Conservation (phyloP, 2,113 vertebrate species). For the Lamprotornis superbus region DNA sequence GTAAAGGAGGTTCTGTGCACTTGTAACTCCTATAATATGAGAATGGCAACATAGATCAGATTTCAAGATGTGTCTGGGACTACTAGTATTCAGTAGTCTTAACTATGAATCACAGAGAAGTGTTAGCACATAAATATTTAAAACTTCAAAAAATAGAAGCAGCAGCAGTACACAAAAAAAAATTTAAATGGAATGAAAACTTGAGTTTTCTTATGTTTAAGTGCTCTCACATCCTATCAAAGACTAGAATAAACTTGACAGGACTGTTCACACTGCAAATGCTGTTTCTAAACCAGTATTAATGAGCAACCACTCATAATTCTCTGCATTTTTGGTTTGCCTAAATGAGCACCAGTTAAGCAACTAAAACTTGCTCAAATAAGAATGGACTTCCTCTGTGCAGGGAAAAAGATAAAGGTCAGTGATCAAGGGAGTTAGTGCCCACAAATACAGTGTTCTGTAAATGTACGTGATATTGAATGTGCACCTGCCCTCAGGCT, state of each 20-base stretch:
- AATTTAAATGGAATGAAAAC: not conserved
- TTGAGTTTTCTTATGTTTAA: not conserved
- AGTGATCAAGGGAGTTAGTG: slow-evolving; percentile 22
- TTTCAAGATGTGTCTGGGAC: not conserved
- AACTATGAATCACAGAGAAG: not conserved
- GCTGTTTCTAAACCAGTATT: not conserved
- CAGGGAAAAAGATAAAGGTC: not conserved
- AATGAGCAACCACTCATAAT: not conserved
- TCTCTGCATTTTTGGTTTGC: not conserved
- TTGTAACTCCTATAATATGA: not conserved
- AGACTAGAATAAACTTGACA: not conserved
- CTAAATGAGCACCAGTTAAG: not conserved
- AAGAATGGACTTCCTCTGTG: not conserved
- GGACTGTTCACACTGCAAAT: not conserved
- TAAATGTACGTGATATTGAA: not conserved
- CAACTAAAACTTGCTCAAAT: not conserved
- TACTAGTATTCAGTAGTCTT: not conserved
- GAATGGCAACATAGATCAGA: not conserved
- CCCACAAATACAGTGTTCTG: not conserved
- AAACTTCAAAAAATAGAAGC: not conserved
- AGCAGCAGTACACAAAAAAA: not conserved
- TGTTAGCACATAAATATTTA: not conserved
- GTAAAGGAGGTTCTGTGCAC: not conserved
- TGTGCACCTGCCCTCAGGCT: not conserved
- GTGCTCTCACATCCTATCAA: not conserved